Percentiles rank a stretch among this genome's conserved stretches.
These are phyloP conservation scores for Girardinus metallicus DNA, from an alignment of 2,797 vertebrate species.

Conservation along the genomic window DNA sequence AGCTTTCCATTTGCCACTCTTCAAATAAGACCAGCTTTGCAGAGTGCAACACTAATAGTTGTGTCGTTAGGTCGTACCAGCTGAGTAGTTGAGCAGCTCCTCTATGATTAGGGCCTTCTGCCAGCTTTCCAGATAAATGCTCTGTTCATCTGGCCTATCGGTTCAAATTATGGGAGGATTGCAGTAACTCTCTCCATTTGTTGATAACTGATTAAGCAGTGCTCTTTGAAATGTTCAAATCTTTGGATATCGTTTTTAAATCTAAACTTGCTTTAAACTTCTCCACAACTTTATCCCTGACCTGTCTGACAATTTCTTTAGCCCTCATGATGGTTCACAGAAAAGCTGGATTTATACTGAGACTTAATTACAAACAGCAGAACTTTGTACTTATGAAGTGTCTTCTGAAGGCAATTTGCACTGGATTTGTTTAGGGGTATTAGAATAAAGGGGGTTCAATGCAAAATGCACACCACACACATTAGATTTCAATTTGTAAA, in stretches of 20 bases:
- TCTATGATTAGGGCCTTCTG: background rate
- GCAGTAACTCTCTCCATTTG: background rate
- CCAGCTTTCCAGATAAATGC: background rate
- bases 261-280: background rate
- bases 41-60: background rate
- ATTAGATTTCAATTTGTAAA: background rate
- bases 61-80: background rate
- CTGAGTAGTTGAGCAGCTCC: background rate
- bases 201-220: background rate
- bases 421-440: background rate
- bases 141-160: background rate
- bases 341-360: background rate
- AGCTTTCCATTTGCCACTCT: conserved; percentile 1
- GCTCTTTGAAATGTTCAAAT: background rate
- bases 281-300: background rate
- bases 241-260: background rate
- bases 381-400: background rate
- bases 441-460: background rate
- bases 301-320: background rate
- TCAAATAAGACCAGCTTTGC: background rate
- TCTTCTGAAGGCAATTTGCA: background rate
- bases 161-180: background rate
- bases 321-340: background rate
- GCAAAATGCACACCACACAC: background rate
- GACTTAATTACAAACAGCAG: background rate